Percentiles rank a stretch among this genome's conserved stretches.
Conservation (phyloP, 2,888 invertebrate genomes). For the Oscheius sp. region DNA sequence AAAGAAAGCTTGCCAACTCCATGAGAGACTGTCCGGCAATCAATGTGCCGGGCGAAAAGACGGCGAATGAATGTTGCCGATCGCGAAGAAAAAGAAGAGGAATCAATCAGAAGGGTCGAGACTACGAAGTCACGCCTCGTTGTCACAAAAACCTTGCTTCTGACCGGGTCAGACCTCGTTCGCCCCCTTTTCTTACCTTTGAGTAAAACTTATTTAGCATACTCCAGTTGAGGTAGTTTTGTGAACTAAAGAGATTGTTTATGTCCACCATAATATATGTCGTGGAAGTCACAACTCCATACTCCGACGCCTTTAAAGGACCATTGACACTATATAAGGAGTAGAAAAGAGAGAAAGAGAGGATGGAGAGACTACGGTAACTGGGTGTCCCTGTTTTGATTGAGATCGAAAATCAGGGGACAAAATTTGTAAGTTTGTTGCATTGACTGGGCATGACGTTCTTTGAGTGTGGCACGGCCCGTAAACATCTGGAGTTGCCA, state of each 20-base stretch:
- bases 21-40: conserved; percentile 11
- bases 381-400: background rate
- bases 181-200: conserved; percentile 41
- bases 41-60: conserved; percentile 7
- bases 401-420: conserved; percentile 8
- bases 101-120: conserved; percentile 33
- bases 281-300: conserved; percentile 29
- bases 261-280: conserved; percentile 35
- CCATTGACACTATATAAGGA: background rate
- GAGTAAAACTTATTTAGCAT: conserved; percentile 62
- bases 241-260: conserved; percentile 56
- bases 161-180: background rate
- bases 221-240: conserved; percentile 62
- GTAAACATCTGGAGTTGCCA: background rate
- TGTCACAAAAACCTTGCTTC: background rate
- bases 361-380: background rate
- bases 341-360: conserved; percentile 24
- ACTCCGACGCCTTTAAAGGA: conserved; percentile 20
- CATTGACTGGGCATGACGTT: too few relatives aligned
- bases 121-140: conserved; percentile 21
- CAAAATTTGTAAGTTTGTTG: conserved; percentile 17
- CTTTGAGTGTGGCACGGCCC: background rate
- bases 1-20: conserved; percentile 16
- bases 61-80: conserved; percentile 31
- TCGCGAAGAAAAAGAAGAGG: conserved; percentile 13